Conservation (phyloP, 2,797 vertebrate species). For the Tachyglossus aculeatus region DNA sequence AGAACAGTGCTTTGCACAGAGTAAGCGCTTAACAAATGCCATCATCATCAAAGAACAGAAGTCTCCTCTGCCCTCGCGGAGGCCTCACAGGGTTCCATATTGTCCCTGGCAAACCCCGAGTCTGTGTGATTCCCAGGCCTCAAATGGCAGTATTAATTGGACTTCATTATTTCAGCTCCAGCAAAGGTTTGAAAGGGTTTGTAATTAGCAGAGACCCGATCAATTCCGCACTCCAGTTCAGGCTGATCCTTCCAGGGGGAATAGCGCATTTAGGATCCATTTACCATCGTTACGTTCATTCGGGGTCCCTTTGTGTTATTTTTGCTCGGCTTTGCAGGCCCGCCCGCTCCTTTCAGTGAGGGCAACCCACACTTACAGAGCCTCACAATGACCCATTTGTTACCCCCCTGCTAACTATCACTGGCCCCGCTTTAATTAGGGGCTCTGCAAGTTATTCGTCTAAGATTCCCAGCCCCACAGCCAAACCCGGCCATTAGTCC, state of each 20-base stretch:
- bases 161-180: background rate
- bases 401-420: slow-evolving; percentile 11
- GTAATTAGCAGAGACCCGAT: slow-evolving; percentile 32
- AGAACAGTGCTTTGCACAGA: too few relatives aligned
- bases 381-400: background rate
- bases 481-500: background rate
- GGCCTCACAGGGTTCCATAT: background rate
- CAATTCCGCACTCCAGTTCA: slow-evolving; percentile 2
- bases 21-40: too few relatives aligned
- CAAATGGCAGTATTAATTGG: slow-evolving; percentile 22
- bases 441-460: background rate
- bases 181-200: background rate
- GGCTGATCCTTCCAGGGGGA: background rate
- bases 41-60: background rate
- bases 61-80: background rate
- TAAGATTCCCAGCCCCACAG: background rate
- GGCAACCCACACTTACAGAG: background rate
- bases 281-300: slow-evolving; percentile 3
- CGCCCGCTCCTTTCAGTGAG: background rate
- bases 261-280: slow-evolving; percentile 1
- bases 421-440: slow-evolving; percentile 32
- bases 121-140: background rate
- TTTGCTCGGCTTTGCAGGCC: background rate
- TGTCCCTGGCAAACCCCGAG: background rate
- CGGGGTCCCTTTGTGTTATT: background rate